Conservation (phyloP, 2,113 vertebrate genomes). For the Nerophis ophidion region DNA sequence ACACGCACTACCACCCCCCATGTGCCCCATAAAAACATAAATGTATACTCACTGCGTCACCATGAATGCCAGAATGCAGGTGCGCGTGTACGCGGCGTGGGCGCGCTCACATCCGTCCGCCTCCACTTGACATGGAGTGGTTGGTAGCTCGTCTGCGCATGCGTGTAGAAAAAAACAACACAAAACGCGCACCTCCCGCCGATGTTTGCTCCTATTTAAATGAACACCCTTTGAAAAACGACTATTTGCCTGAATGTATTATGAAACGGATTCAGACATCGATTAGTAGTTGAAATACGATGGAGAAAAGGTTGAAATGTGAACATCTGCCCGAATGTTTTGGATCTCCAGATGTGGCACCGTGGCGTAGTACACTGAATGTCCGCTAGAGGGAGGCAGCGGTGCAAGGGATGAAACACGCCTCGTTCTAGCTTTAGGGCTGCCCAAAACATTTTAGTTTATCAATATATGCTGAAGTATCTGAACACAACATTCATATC, state of each 20-base stretch:
- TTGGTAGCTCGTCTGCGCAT: constrained; percentile 59
- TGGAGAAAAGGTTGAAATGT: background rate
- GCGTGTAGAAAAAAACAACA: constrained; percentile 27
- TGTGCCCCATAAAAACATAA: background rate
- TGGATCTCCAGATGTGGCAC: background rate
- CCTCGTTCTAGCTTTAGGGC: no score
- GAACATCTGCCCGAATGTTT: background rate
- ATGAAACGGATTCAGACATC: no score
- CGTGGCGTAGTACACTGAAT: background rate
- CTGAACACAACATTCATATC: no score
- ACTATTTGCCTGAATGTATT: no score
- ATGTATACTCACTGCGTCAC: constrained; percentile 66
- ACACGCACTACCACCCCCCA: background rate
- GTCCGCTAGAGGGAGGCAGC: background rate
- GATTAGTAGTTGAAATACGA: no score
- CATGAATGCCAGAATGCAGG: constrained; percentile 69
- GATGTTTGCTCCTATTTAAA: no score
- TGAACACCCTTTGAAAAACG: no score
- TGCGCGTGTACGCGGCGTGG: constrained; percentile 11
- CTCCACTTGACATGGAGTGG: constrained; percentile 51
- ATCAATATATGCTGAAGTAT: no score
- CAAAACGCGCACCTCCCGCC: no score
- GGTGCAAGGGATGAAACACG: no score
- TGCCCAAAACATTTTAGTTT: no score
- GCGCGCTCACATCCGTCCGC: constrained; percentile 62